Percentiles rank a stretch among this genome's conserved stretches.
Evolutionary conservation across 2,888 invertebrate species (phyloP).

Genomic region (Furcula furcula): DNA sequence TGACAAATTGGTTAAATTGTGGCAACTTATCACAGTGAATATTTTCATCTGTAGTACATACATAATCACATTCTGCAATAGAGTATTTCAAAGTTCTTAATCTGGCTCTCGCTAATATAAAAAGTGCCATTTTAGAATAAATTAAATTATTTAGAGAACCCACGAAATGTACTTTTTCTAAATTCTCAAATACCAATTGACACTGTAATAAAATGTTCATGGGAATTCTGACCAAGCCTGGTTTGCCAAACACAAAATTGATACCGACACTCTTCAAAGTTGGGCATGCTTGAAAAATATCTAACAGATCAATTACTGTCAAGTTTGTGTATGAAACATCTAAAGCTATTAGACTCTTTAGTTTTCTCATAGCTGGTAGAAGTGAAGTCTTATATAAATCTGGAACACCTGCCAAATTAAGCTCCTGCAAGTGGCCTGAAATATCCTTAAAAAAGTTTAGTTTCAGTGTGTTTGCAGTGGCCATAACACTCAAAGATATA

Average conservation of each 20-base stretch:
- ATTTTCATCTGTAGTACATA: constrained; percentile 6
- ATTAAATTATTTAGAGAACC: constrained; percentile 46
- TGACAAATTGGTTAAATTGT: constrained; percentile 33
- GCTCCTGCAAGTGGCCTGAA: constrained; percentile 41
- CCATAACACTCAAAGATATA: constrained; percentile 46
- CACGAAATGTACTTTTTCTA: constrained; percentile 58
- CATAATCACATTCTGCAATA: constrained; percentile 30
- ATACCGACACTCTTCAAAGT: constrained; percentile 52
- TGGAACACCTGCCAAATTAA: constrained; percentile 51
- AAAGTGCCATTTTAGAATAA: constrained; percentile 36
- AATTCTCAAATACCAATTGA: constrained; percentile 50
- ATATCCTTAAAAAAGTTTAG: constrained; percentile 48
- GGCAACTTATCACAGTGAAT: constrained; percentile 10
- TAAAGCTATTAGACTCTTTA: constrained; percentile 48
- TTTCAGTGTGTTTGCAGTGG: constrained; percentile 48
- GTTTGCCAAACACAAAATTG: constrained; percentile 47
- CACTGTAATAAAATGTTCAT: constrained; percentile 30
- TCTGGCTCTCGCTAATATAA: constrained; percentile 41
- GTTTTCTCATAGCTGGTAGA: constrained; percentile 40
- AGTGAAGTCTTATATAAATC: constrained; percentile 49
- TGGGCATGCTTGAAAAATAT: constrained; percentile 49
- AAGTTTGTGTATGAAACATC: constrained; percentile 62
- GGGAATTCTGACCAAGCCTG: constrained; percentile 15
- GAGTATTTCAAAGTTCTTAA: constrained; percentile 47
- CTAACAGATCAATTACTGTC: constrained; percentile 48